These are phyloP conservation scores for Cyanoliseus patagonus DNA, from an alignment of 2,113 vertebrate genomes.

Conservation along the genomic window DNA sequence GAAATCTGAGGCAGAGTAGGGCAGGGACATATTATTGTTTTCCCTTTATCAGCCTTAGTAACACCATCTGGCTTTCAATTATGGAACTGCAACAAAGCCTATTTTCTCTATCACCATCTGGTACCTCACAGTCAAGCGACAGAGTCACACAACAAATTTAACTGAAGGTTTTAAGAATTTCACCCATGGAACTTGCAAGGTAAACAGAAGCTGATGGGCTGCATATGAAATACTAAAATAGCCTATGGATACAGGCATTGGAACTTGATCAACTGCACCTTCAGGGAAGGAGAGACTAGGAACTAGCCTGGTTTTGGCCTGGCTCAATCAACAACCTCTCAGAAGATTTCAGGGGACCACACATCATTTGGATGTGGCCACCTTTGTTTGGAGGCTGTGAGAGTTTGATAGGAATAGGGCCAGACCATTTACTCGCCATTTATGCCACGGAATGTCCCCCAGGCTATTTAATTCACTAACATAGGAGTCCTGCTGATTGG, in stretches of 20 bases:
- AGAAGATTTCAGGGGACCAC: neutral
- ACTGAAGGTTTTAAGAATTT: constrained; percentile 13
- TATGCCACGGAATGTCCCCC: neutral
- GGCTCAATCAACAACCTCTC: neutral
- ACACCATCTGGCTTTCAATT: constrained; percentile 69
- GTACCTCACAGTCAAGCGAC: neutral
- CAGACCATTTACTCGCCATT: neutral
- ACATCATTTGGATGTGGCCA: neutral
- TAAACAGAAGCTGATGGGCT: neutral
- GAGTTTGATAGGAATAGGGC: neutral
- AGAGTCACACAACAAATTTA: constrained; percentile 17
- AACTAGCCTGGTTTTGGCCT: neutral
- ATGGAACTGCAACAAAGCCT: constrained; percentile 66
- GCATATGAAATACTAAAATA: neutral
- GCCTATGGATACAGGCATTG: neutral
- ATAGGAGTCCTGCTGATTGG: neutral
- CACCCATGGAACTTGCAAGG: neutral
- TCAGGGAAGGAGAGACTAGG: neutral
- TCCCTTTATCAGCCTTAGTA: constrained; percentile 60
- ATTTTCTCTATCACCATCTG: constrained; percentile 66
- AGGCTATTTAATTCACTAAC: neutral
- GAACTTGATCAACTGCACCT: neutral
- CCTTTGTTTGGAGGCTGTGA: neutral
- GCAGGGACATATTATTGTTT: constrained; percentile 34
- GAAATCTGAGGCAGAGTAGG: constrained; percentile 32